Conservation (phyloP, 2,113 vertebrate genomes). For the Nymphicus hollandicus region DNA sequence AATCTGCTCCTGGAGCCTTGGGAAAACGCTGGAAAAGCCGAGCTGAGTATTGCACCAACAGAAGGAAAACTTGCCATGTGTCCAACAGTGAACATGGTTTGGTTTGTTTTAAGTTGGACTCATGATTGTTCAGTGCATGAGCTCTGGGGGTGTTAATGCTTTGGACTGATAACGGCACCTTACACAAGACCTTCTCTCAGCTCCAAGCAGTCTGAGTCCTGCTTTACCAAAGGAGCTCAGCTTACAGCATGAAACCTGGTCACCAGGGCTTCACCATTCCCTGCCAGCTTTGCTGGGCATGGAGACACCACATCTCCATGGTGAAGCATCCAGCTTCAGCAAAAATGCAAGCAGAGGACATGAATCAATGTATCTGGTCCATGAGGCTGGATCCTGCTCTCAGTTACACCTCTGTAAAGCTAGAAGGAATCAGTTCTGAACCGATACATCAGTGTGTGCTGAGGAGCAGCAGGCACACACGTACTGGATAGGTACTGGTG, state of each 20-base stretch:
- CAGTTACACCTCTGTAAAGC: not conserved
- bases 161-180: not conserved
- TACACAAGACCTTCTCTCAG: not conserved
- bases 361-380: not conserved
- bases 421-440: not conserved
- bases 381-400: not conserved
- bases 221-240: not conserved
- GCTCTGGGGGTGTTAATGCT: not conserved
- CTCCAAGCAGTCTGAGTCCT: not conserved
- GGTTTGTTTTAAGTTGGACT: not conserved
- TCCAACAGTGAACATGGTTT: not conserved
- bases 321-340: not conserved
- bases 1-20: not conserved
- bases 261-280: not conserved
- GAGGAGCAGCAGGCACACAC: accelerated
- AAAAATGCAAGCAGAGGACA: not conserved
- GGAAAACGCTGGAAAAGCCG: not conserved
- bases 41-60: not conserved
- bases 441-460: not conserved
- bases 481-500: accelerated
- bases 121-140: not conserved
- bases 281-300: not conserved
- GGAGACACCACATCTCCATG: not conserved
- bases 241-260: not conserved
- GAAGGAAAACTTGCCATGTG: not conserved